phyloP scores from a whole-genome alignment of 2,888 invertebrate genomes.

The Horisme vitalbata region DNA sequence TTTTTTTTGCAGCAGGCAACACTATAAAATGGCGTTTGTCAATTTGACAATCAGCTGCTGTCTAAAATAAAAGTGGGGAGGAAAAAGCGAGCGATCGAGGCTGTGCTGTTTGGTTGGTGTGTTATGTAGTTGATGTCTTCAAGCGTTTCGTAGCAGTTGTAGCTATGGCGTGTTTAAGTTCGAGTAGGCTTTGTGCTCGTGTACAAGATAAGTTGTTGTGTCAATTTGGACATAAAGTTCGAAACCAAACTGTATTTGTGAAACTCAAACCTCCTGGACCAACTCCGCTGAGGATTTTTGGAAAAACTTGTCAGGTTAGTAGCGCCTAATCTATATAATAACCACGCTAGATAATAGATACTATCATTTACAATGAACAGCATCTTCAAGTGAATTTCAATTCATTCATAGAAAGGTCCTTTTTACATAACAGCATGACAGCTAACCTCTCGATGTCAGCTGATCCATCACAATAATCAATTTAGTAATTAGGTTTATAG shows the following conservation, averaged over 20 bases:
- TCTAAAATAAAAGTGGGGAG: constrained; percentile 71
- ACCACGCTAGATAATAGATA: not conserved
- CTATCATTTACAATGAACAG: not conserved
- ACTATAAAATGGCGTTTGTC: constrained; percentile 63
- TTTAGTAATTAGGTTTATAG: too few species aligned
- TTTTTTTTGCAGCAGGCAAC: constrained; percentile 40
- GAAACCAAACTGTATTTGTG: constrained; percentile 87
- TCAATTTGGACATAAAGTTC: constrained; percentile 88
- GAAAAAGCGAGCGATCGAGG: constrained; percentile 63
- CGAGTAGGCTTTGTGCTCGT: constrained; percentile 92
- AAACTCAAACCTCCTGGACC: constrained; percentile 86
- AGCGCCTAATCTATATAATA: constrained; percentile 15
- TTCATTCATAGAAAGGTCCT: constrained; percentile 34
- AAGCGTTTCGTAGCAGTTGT: constrained; percentile 87
- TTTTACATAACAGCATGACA: constrained; percentile 56
- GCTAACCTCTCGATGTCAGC: constrained; percentile 53
- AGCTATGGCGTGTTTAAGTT: constrained; percentile 92
- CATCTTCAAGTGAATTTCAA: constrained; percentile 13
- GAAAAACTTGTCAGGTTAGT: constrained; percentile 79
- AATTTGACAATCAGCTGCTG: constrained; percentile 82
- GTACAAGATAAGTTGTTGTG: constrained; percentile 90
- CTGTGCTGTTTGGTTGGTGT: constrained; percentile 55
- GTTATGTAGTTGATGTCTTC: constrained; percentile 80
- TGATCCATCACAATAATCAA: constrained; percentile 49
- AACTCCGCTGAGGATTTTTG: constrained; percentile 80